Percentiles rank a stretch among this genome's conserved stretches.
Evolutionary conservation across 1,140 invertebrate genomes (phyloP).

Genomic region (Bombus pascuorum): DNA sequence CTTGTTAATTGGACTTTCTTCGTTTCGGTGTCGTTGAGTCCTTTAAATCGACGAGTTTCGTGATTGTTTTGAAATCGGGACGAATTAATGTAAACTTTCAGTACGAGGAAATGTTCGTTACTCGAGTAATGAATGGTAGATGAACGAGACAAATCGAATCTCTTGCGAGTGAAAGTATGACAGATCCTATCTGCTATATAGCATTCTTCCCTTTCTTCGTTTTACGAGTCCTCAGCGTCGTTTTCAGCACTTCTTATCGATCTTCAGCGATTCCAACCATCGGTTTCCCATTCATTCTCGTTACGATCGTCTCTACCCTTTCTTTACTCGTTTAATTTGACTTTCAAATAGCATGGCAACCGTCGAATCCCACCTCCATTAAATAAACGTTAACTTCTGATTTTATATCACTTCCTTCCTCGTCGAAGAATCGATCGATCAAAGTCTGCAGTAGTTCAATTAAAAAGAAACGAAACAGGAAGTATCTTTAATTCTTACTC

Average conservation of each 20-base stretch:
- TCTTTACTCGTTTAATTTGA: constrained; percentile 45
- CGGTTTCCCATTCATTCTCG: constrained; percentile 60
- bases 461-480: neutral
- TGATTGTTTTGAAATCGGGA: neutral
- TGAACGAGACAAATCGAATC: neutral
- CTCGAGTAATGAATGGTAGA: neutral
- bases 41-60: neutral
- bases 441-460: neutral
- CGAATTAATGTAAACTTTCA: neutral
- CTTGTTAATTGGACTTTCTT: neutral
- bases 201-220: too few species aligned
- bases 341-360: constrained; percentile 19
- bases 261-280: constrained; percentile 35
- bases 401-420: constrained; percentile 11
- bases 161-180: neutral
- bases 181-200: neutral
- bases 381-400: constrained; percentile 54
- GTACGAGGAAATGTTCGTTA: neutral
- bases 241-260: constrained; percentile 43
- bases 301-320: constrained; percentile 40
- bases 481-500: too few species aligned
- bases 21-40: neutral
- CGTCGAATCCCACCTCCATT: constrained; percentile 33
- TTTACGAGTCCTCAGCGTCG: constrained; percentile 26
- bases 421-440: neutral